phyloP scores from a whole-genome alignment of 2,888 invertebrate genomes.

The Athalia rosae region DNA sequence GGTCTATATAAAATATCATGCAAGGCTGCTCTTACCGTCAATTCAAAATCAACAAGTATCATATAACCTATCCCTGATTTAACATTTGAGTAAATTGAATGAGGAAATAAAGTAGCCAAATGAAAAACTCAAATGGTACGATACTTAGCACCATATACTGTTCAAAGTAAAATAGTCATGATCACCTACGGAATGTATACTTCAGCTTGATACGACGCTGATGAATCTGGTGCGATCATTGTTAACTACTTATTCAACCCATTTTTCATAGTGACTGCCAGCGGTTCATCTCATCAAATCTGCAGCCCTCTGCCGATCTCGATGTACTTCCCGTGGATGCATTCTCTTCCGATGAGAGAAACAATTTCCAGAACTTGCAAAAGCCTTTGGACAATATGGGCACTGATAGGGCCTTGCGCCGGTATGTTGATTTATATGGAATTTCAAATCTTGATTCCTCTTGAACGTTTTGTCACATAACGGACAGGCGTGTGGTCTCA shows the following conservation, averaged over 20 bases:
- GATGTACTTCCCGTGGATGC: constrained; percentile 80
- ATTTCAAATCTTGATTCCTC: constrained; percentile 85
- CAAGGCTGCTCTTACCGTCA: background rate
- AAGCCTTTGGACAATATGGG: constrained; percentile 83
- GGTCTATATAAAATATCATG: background rate
- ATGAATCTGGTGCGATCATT: background rate
- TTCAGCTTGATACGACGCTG: background rate
- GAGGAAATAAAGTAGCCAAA: background rate
- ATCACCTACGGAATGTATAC: constrained; percentile 16
- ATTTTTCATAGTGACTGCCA: constrained; percentile 54
- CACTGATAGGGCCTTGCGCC: constrained; percentile 84
- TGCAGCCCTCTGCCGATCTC: constrained; percentile 76
- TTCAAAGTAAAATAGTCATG: constrained; percentile 15
- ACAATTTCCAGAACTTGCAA: constrained; percentile 84
- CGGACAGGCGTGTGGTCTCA: constrained; percentile 81
- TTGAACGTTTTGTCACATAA: constrained; percentile 84
- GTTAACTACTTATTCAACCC: constrained; percentile 50
- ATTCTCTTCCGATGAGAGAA: constrained; percentile 84
- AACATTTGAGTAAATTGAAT: background rate
- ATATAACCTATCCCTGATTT: background rate
- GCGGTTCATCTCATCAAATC: constrained; percentile 76
- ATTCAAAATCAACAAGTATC: background rate
- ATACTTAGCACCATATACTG: constrained; percentile 40
- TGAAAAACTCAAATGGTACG: constrained; percentile 20
- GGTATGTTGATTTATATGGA: constrained; percentile 86